Conservation (phyloP, 2,888 invertebrate genomes). For the Lasioglossum leucozonium region DNA sequence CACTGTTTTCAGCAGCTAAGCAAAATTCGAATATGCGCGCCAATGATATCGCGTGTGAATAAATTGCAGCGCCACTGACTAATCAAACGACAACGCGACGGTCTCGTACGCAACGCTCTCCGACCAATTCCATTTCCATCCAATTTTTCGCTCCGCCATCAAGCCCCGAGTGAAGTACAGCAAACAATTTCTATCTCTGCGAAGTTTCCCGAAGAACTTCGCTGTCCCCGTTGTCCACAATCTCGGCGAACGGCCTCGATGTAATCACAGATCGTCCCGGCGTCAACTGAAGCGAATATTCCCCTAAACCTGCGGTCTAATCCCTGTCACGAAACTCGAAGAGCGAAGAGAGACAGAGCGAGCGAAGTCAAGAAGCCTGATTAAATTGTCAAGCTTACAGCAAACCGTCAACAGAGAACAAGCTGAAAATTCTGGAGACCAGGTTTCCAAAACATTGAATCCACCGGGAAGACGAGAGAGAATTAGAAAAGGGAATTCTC, state of each 20-base stretch:
- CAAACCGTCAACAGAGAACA: neutral
- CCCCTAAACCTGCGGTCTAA: conserved; percentile 7
- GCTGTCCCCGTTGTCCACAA: neutral
- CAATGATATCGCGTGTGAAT: neutral
- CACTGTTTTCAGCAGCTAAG: neutral
- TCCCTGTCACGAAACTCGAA: neutral
- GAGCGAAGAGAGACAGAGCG: neutral
- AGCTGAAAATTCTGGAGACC: neutral
- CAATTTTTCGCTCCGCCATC: neutral
- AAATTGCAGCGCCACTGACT: neutral
- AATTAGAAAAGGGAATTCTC: neutral
- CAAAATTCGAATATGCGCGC: neutral
- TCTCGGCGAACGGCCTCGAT: neutral
- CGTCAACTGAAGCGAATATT: conserved; percentile 5
- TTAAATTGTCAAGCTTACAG: conserved; percentile 10
- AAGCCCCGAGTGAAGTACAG: neutral
- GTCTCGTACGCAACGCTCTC: neutral
- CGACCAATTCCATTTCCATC: neutral
- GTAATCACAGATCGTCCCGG: conserved; percentile 1
- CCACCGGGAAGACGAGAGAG: neutral
- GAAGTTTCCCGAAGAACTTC: neutral
- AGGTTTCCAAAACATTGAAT: neutral
- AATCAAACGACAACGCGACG: neutral
- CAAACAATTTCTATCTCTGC: neutral
- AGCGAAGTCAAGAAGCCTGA: neutral